Percentiles rank a stretch among this genome's conserved stretches.
phyloP scores from a whole-genome alignment of 2,113 vertebrate genomes.

The Polypterus bichir region DNA sequence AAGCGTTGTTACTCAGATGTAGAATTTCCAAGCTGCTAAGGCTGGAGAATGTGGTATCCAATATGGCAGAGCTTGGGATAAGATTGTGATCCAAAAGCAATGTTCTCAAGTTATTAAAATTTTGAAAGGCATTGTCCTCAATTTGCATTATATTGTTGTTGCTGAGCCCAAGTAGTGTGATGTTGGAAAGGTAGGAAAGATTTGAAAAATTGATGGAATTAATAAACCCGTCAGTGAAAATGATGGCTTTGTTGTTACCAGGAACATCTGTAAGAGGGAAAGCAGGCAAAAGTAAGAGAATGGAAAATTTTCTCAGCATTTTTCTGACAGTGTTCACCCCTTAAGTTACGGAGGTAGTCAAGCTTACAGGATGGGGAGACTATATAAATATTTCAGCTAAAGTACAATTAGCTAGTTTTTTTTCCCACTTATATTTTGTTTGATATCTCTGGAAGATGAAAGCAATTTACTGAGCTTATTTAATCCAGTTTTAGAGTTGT shows the following conservation, averaged over 20 bases:
- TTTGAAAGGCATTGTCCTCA: constrained; percentile 37
- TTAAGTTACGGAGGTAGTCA: constrained; percentile 3
- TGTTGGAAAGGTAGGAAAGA: constrained; percentile 43
- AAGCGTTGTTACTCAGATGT: constrained; percentile 43
- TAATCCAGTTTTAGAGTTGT: no score
- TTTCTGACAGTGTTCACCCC: background rate
- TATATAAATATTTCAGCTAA: background rate
- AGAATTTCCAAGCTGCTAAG: constrained; percentile 45
- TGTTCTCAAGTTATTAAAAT: constrained; percentile 38
- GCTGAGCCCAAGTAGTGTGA: constrained; percentile 54
- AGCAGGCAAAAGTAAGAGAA: background rate
- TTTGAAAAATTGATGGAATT: constrained; percentile 33
- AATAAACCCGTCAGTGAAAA: constrained; percentile 52
- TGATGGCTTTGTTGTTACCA: constrained; percentile 40
- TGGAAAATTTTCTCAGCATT: no score
- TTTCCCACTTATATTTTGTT: no score
- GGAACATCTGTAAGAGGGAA: constrained; percentile 36
- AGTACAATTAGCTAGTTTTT: no score
- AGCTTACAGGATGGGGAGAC: constrained; percentile 5
- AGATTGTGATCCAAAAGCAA: constrained; percentile 56
- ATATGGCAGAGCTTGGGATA: constrained; percentile 45
- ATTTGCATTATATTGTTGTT: constrained; percentile 47
- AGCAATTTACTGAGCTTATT: no score
- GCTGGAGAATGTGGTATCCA: constrained; percentile 38
- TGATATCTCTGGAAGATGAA: no score